Evolutionary conservation across 2,797 vertebrate species (phyloP).

Genomic region (Lindbergichthys nudifrons): DNA sequence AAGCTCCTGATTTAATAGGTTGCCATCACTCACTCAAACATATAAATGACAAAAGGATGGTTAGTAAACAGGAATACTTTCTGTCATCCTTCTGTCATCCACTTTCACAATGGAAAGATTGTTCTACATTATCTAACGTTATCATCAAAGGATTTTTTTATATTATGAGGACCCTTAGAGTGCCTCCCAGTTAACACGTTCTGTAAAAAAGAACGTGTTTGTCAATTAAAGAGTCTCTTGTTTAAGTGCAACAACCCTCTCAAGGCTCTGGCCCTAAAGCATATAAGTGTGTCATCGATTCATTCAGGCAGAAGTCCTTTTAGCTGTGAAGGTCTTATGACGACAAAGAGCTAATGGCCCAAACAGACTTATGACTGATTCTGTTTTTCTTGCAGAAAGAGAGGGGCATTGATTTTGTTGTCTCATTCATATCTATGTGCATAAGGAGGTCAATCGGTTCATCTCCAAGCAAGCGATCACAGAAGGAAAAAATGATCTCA

Average conservation of each 20-base stretch:
- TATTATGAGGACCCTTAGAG: conserved; percentile 2
- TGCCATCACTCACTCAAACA: not conserved
- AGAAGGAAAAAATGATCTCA: not conserved
- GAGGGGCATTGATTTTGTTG: not conserved
- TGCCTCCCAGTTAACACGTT: conserved; percentile 19
- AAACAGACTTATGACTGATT: conserved; percentile 29
- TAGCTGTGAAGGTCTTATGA: conserved; percentile 49
- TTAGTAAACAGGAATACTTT: not conserved
- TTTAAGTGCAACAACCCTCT: conserved; percentile 24
- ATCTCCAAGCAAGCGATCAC: conserved; percentile 3
- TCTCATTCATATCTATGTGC: not conserved
- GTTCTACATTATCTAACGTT: too few species aligned
- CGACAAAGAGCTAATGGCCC: conserved; percentile 35
- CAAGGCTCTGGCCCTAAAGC: conserved; percentile 18
- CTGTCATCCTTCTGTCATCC: too few species aligned
- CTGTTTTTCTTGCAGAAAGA: conserved; percentile 15
- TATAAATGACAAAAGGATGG: too few species aligned
- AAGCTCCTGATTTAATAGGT: not conserved
- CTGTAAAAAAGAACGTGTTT: conserved; percentile 6
- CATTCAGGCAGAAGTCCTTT: conserved; percentile 22
- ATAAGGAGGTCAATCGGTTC: conserved; percentile 27
- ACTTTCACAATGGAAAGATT: too few species aligned
- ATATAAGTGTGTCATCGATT: conserved; percentile 32
- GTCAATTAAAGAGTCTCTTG: conserved; percentile 40
- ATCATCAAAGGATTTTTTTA: conserved; percentile 12